Evolutionary conservation across 2,888 invertebrate species (phyloP).

Genomic region (Cheilosia urbana): DNA sequence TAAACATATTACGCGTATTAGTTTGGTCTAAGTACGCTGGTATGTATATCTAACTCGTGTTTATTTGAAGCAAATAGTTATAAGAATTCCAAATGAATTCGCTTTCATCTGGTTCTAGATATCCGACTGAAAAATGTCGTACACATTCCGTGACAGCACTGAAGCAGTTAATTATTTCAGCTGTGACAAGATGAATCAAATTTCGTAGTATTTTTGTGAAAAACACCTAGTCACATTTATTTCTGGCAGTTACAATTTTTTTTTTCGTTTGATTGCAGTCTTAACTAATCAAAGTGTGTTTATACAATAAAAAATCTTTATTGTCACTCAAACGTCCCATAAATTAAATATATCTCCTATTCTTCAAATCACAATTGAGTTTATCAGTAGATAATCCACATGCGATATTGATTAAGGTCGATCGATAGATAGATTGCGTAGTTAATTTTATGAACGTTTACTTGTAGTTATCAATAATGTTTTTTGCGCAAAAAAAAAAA

Average conservation of each 20-base stretch:
- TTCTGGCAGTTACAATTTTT: conserved; percentile 12
- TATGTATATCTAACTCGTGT: conserved; percentile 14
- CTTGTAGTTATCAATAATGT: too few relatives aligned
- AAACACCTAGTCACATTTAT: conserved; percentile 20
- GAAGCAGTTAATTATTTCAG: not conserved
- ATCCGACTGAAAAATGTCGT: not conserved
- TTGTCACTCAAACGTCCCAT: not conserved
- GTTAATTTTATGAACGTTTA: conserved; percentile 22
- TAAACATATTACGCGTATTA: not conserved
- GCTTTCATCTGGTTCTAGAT: not conserved
- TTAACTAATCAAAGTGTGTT: conserved; percentile 8
- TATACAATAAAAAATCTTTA: conserved; percentile 7
- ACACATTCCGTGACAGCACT: not conserved
- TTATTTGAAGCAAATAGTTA: conserved; percentile 4
- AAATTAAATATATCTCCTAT: not conserved
- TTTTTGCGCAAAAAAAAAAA: not conserved
- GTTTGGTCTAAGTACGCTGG: conserved; percentile 3
- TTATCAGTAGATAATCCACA: conserved; percentile 15
- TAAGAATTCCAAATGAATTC: not conserved
- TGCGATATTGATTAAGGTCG: conserved; percentile 36
- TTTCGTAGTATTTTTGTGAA: not conserved
- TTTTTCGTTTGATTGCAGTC: not conserved
- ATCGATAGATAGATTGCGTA: too few relatives aligned
- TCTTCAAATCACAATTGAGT: conserved; percentile 19
- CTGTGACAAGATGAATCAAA: conserved; percentile 19